Conservation (phyloP, 2,113 vertebrate species). For the Acanthisitta chloris region DNA sequence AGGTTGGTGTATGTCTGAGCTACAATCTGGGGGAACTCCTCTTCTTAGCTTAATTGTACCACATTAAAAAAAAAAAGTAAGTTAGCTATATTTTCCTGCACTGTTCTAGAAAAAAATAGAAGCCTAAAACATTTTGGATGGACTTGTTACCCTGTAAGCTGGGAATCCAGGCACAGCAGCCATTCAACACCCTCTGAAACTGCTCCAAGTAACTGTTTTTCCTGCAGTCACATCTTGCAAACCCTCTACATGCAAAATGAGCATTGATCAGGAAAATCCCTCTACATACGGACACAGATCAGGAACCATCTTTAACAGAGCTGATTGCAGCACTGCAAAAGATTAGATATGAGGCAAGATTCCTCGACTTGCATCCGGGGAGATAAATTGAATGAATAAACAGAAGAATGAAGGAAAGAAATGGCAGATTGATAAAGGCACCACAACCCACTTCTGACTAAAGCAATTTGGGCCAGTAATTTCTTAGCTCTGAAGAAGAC, state of each 20-base stretch:
- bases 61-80: neutral
- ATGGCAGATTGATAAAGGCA: neutral
- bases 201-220: neutral
- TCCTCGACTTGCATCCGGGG: neutral
- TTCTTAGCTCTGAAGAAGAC: neutral
- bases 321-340: neutral
- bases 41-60: neutral
- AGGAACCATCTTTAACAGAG: neutral
- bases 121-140: neutral
- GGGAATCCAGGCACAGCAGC: neutral
- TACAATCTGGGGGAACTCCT: neutral
- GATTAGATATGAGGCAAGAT: neutral
- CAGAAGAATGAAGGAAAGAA: neutral
- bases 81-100: neutral
- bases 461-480: neutral
- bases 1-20: neutral
- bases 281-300: neutral
- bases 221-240: neutral
- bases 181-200: neutral
- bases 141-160: accelerated
- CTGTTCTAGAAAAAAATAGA: neutral
- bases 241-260: neutral
- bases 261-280: neutral
- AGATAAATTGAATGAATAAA: neutral
- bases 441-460: neutral